These are phyloP conservation scores for Caenorhabditis sulstoni DNA, from an alignment of 2,888 invertebrate genomes.

Conservation along the genomic window DNA sequence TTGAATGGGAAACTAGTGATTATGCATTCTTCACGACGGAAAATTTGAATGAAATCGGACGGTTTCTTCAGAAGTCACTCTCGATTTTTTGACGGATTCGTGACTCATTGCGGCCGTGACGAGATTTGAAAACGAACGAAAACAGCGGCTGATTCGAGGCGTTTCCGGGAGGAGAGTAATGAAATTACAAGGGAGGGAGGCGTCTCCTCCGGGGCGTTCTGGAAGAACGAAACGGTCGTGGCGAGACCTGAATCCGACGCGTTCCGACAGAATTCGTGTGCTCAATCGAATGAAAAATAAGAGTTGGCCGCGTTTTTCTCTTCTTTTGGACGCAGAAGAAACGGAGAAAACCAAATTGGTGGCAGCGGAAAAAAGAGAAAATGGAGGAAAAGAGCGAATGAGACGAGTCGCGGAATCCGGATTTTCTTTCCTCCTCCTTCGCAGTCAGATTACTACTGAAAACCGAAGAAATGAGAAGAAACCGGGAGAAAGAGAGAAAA, in stretches of 20 bases:
- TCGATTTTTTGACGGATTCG: background rate
- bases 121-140: constrained; percentile 8
- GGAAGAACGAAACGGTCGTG: too few species aligned
- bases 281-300: background rate
- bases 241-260: too few species aligned
- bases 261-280: too few species aligned
- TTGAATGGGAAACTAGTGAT: background rate
- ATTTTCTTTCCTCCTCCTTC: constrained; percentile 9
- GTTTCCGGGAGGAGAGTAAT: too few species aligned
- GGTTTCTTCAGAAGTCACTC: background rate
- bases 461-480: background rate
- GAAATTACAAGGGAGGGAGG: too few species aligned
- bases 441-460: constrained; percentile 17
- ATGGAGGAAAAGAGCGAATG: background rate
- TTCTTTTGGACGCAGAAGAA: background rate
- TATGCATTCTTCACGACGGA: background rate
- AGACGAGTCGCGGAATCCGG: constrained; percentile 12
- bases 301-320: background rate
- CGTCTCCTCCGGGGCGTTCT: too few species aligned
- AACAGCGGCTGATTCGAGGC: constrained; percentile 2
- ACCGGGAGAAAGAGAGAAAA: too few species aligned
- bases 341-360: constrained; percentile 6
- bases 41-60: background rate
- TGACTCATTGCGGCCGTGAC: background rate
- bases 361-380: too few species aligned